These are phyloP conservation scores for Carpatolechia fugitivella DNA, from an alignment of 2,888 invertebrate genomes.

Conservation along the genomic window DNA sequence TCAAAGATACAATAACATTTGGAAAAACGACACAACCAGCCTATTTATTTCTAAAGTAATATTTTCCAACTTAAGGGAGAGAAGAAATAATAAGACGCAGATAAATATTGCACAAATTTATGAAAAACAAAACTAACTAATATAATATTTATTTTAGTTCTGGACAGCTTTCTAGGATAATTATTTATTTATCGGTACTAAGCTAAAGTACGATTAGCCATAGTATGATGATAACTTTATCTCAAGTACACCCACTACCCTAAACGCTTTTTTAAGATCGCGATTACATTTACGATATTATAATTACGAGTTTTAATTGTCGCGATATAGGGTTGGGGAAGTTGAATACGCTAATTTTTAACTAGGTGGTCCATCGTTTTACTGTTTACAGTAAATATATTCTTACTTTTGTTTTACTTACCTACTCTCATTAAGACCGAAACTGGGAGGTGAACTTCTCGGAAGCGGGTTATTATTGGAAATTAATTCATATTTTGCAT, in stretches of 20 bases:
- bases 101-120: no score
- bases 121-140: no score
- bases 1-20: no score
- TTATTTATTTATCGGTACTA: background rate
- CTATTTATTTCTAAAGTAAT: no score
- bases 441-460: slow-evolving; percentile 4
- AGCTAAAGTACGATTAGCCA: no score
- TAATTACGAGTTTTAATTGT: background rate
- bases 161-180: no score
- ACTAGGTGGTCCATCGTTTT: background rate
- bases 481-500: slow-evolving; percentile 13
- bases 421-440: background rate
- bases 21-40: no score
- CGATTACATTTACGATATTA: background rate
- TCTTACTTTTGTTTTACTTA: background rate
- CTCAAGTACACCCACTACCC: background rate
- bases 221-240: background rate
- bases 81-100: no score
- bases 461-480: slow-evolving; percentile 21
- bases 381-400: background rate
- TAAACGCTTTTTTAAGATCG: background rate
- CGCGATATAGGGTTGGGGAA: background rate
- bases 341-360: background rate
- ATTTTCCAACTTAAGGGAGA: no score
- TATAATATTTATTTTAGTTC: no score